phyloP scores from a whole-genome alignment of 1,140 invertebrate species.

The Ylistrum balloti region DNA sequence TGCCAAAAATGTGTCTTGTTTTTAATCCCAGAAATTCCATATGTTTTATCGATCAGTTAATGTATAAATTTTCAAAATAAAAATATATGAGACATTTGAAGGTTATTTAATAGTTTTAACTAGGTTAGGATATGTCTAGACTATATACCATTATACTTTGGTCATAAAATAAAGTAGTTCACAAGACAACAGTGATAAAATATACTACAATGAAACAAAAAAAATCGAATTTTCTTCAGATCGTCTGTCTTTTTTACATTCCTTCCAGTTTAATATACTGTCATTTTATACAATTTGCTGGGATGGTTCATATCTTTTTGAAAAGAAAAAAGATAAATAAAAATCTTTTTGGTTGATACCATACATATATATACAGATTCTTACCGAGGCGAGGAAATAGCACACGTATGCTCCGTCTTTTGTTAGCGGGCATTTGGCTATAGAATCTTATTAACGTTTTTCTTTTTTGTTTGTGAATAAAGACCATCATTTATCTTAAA shows the following conservation, averaged over 20 bases:
- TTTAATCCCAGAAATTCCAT: not conserved
- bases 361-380: too few relatives aligned
- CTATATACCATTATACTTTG: not conserved
- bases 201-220: not conserved
- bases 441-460: too few relatives aligned
- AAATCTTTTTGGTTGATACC: not conserved
- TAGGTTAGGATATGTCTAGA: not conserved
- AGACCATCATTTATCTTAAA: too few relatives aligned
- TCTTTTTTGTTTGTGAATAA: too few relatives aligned
- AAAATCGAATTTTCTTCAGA: not conserved
- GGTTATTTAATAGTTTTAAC: not conserved
- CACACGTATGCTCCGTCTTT: too few relatives aligned
- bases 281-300: not conserved
- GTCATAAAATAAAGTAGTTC: constrained; percentile 29
- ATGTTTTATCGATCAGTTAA: not conserved
- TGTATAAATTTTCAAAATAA: not conserved
- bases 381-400: too few relatives aligned
- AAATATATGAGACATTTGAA: not conserved
- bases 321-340: too few relatives aligned
- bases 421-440: too few relatives aligned
- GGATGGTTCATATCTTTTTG: not conserved
- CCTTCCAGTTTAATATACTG: not conserved
- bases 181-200: not conserved
- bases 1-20: not conserved
- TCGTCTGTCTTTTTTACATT: constrained; percentile 7